Evolutionary conservation across 1,140 invertebrate genomes (phyloP).

Genomic region (Conopomorpha cramerella): DNA sequence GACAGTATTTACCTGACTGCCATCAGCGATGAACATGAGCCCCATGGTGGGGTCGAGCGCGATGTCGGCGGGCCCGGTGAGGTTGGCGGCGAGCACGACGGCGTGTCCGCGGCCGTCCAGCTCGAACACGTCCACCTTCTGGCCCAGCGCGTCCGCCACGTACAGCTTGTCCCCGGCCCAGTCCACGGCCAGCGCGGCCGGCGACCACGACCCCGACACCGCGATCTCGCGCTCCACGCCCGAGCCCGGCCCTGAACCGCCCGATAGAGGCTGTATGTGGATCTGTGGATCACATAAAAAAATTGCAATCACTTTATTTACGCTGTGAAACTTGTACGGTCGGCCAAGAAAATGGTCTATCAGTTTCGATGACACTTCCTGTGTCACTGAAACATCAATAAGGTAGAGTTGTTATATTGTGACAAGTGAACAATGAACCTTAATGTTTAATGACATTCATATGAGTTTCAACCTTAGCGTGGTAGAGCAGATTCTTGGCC

Average conservation of each 20-base stretch:
- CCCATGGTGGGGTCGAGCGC: conserved; percentile 89
- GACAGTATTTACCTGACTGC: conserved; percentile 72
- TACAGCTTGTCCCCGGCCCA: conserved; percentile 97
- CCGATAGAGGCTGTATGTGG: conserved; percentile 65
- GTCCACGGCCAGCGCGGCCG: conserved; percentile 91
- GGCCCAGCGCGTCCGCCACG: conserved; percentile 89
- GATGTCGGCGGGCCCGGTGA: conserved; percentile 89
- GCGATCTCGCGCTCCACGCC: conserved; percentile 69
- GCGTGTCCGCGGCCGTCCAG: conserved; percentile 82
- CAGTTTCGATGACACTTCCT: too few species aligned
- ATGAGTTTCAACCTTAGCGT: too few species aligned
- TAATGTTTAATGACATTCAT: too few species aligned
- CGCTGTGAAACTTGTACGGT: too few species aligned
- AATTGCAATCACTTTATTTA: too few species aligned
- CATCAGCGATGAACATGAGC: conserved; percentile 93
- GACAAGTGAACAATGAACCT: too few species aligned
- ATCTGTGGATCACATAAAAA: conserved; percentile 62
- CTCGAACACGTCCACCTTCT: conserved; percentile 94
- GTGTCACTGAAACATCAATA: too few species aligned
- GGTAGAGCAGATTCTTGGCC: too few species aligned
- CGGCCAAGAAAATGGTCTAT: too few species aligned
- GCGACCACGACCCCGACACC: conserved; percentile 83
- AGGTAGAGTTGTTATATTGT: too few species aligned
- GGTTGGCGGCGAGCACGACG: conserved; percentile 88
- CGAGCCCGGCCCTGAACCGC: conserved; percentile 31